Evolutionary conservation across 2,797 vertebrate species (phyloP).

Genomic region (Esox lucius): DNA sequence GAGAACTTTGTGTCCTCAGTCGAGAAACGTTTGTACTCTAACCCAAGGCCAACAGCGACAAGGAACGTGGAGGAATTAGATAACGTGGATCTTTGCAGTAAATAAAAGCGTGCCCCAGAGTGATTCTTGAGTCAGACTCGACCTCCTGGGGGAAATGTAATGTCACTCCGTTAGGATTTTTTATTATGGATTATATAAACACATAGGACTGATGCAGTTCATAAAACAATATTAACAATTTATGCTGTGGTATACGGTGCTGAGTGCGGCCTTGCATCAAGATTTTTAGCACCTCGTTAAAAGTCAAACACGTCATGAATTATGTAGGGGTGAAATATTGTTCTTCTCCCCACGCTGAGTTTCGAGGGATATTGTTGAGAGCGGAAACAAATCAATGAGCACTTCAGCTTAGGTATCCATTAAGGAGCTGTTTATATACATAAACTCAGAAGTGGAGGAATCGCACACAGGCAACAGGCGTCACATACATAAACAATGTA

Average conservation of each 20-base stretch:
- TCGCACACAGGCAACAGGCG: conserved; percentile 22
- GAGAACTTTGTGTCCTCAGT: conserved; percentile 23
- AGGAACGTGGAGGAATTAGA: conserved; percentile 36
- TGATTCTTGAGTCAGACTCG: conserved; percentile 31
- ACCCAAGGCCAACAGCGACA: conserved; percentile 40
- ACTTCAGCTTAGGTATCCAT: conserved; percentile 38
- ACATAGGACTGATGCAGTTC: conserved; percentile 53
- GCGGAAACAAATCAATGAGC: conserved; percentile 49
- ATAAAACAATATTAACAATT: conserved; percentile 66
- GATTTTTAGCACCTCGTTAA: conserved; percentile 73
- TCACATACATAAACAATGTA: conserved; percentile 33
- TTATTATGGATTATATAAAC: conserved; percentile 62
- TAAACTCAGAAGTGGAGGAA: conserved; percentile 29
- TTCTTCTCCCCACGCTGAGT: conserved; percentile 40
- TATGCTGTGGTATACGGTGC: conserved; percentile 49
- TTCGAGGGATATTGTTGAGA: conserved; percentile 45
- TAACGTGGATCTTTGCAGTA: conserved; percentile 25
- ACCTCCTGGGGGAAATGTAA: conserved; percentile 38
- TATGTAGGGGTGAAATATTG: conserved; percentile 65
- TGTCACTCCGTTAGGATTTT: conserved; percentile 43
- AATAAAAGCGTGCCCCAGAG: conserved; percentile 10
- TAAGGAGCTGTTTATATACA: conserved; percentile 47
- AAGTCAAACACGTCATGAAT: conserved; percentile 67
- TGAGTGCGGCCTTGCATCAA: conserved; percentile 62
- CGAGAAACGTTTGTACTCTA: conserved; percentile 3